These are phyloP conservation scores for Cremastobaeus sp. DNA, from an alignment of 2,888 invertebrate genomes.

Conservation along the genomic window DNA sequence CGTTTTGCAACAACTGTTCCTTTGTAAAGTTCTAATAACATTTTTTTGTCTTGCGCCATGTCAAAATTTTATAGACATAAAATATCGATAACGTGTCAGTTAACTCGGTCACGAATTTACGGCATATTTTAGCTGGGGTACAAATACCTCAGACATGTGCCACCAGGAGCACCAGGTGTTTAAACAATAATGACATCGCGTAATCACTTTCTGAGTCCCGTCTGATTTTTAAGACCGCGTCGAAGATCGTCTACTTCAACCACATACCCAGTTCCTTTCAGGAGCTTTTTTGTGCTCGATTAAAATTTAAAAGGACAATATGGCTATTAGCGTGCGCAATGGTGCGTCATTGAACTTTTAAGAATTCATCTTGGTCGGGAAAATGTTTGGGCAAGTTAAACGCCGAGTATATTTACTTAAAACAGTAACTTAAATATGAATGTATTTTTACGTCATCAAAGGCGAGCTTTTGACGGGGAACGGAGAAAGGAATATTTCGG, in stretches of 20 bases:
- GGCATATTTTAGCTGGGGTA: slow-evolving; percentile 52
- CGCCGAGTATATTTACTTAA: too few relatives aligned
- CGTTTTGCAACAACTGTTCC: slow-evolving; percentile 36
- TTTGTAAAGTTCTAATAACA: slow-evolving; percentile 52
- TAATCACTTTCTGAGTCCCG: slow-evolving; percentile 43
- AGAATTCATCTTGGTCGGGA: background rate
- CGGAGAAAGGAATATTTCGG: too few relatives aligned
- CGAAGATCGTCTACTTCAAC: slow-evolving; percentile 28
- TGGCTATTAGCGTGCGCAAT: slow-evolving; percentile 15
- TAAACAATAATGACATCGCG: slow-evolving; percentile 53
- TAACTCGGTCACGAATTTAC: slow-evolving; percentile 59
- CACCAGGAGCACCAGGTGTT: slow-evolving; percentile 53
- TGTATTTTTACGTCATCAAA: too few relatives aligned
- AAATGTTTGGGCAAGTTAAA: too few relatives aligned
- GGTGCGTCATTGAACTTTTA: slow-evolving; percentile 2
- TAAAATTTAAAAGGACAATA: slow-evolving; percentile 25
- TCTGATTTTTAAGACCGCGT: slow-evolving; percentile 32
- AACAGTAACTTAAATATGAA: too few relatives aligned
- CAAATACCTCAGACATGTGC: slow-evolving; percentile 56
- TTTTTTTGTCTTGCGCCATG: slow-evolving; percentile 53
- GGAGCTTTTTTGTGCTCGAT: background rate
- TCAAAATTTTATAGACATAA: slow-evolving; percentile 57
- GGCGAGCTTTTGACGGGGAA: too few relatives aligned
- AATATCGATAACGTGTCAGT: slow-evolving; percentile 59
- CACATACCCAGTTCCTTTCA: background rate